phyloP scores from a whole-genome alignment of 2,888 invertebrate species.

The Drosophila parthenogenetica region DNA sequence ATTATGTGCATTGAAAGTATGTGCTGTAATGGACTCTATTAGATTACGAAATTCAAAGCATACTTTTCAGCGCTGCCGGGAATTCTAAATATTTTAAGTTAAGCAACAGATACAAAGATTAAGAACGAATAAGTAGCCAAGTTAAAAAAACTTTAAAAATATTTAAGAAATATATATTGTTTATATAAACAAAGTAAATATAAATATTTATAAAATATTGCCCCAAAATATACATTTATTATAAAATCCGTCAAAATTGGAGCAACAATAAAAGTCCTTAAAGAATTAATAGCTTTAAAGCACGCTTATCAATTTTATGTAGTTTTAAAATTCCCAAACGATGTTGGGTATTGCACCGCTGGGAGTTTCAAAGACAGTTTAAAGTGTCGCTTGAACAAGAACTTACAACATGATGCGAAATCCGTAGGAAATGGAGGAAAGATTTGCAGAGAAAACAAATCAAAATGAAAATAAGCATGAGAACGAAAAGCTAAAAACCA shows the following conservation, averaged over 20 bases:
- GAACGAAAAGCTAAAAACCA: slow-evolving; percentile 41
- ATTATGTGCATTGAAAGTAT: too few relatives aligned
- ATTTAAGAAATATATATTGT: too few relatives aligned
- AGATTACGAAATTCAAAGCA: neutral
- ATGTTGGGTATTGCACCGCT: slow-evolving; percentile 15
- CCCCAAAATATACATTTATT: neutral
- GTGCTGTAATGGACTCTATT: too few relatives aligned
- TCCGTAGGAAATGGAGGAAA: slow-evolving; percentile 30
- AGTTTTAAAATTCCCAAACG: neutral
- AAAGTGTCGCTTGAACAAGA: slow-evolving; percentile 47
- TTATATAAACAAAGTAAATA: too few relatives aligned
- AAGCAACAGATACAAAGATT: too few relatives aligned
- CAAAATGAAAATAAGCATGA: slow-evolving; percentile 58
- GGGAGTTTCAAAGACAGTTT: slow-evolving; percentile 37
- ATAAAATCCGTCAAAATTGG: neutral
- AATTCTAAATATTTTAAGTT: too few relatives aligned
- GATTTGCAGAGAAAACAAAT: slow-evolving; percentile 62
- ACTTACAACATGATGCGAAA: slow-evolving; percentile 42
- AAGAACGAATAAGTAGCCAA: too few relatives aligned
- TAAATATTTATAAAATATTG: neutral
- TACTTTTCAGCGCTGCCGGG: neutral
- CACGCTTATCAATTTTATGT: neutral
- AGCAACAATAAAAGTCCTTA: neutral
- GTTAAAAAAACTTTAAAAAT: too few relatives aligned
- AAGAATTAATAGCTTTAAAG: neutral